Conservation (phyloP, 2,888 invertebrate species). For the Galerucella pusilla region DNA sequence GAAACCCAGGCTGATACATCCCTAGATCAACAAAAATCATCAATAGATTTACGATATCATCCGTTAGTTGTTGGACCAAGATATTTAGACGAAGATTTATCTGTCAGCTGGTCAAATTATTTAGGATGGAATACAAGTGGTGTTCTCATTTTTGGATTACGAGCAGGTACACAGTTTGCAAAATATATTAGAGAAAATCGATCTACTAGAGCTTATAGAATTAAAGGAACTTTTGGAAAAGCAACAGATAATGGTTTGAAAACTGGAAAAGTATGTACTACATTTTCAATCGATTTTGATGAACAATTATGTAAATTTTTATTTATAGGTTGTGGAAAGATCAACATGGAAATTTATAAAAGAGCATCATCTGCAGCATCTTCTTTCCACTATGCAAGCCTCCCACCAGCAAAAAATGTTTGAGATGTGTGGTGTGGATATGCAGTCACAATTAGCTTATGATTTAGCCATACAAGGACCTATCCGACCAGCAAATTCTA, state of each 20-base stretch:
- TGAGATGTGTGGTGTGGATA: constrained; percentile 80
- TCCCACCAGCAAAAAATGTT: constrained; percentile 89
- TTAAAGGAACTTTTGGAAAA: constrained; percentile 80
- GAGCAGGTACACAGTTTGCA: constrained; percentile 71
- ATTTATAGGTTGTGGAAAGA: constrained; percentile 70
- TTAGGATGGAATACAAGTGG: constrained; percentile 79
- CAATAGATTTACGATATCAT: constrained; percentile 65
- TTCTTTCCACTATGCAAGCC: constrained; percentile 85
- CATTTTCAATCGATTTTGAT: no score
- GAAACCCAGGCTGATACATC: not conserved
- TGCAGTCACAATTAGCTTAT: constrained; percentile 89
- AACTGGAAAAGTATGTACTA: constrained; percentile 69
- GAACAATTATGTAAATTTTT: not conserved
- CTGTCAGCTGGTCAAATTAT: constrained; percentile 70
- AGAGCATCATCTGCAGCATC: constrained; percentile 74
- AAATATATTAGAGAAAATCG: constrained; percentile 70
- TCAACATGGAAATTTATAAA: constrained; percentile 78
- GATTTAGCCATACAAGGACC: constrained; percentile 87
- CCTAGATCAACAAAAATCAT: not conserved
- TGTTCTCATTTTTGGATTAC: constrained; percentile 81
- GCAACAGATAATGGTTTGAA: constrained; percentile 80
- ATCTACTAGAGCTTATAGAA: constrained; percentile 76
- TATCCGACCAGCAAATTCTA: constrained; percentile 77
- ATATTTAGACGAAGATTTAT: constrained; percentile 77
- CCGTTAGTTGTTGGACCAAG: constrained; percentile 80